Conservation (phyloP, 2,888 invertebrate genomes). For the Buathra laborator region DNA sequence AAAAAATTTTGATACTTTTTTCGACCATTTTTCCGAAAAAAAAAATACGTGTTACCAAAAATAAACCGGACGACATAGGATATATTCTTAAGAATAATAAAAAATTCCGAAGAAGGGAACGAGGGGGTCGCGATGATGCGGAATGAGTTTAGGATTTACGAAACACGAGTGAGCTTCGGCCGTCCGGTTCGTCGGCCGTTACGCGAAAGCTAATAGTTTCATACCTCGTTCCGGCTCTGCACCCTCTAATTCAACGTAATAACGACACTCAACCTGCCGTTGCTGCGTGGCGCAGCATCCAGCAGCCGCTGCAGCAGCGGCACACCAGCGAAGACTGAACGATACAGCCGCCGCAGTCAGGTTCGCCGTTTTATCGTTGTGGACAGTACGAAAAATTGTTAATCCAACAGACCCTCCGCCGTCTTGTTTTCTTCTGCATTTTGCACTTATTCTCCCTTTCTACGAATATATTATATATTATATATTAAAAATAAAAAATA, state of each 20-base stretch:
- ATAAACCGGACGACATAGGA: neutral
- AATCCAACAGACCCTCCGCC: slow-evolving; percentile 26
- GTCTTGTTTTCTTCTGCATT: slow-evolving; percentile 10
- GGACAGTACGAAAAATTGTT: slow-evolving; percentile 42
- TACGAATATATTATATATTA: too few species aligned
- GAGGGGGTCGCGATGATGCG: slow-evolving; percentile 59
- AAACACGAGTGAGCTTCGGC: slow-evolving; percentile 62
- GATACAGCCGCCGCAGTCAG: slow-evolving; percentile 45
- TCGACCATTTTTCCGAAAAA: neutral
- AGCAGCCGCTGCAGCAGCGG: slow-evolving; percentile 44
- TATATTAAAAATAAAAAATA: too few species aligned
- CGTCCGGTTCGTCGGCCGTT: slow-evolving; percentile 76
- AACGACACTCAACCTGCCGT: slow-evolving; percentile 84
- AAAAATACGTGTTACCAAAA: neutral
- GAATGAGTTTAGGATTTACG: slow-evolving; percentile 53
- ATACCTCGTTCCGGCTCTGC: slow-evolving; percentile 85
- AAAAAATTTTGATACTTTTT: neutral
- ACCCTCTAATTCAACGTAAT: slow-evolving; percentile 85
- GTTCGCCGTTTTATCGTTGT: slow-evolving; percentile 50
- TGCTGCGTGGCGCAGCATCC: slow-evolving; percentile 66
- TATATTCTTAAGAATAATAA: too few species aligned
- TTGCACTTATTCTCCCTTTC: neutral
- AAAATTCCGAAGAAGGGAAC: neutral
- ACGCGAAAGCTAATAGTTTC: slow-evolving; percentile 85
- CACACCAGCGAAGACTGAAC: slow-evolving; percentile 58